These are phyloP conservation scores for Trichonephila inaurata DNA, from an alignment of 1,140 invertebrate genomes.

Conservation along the genomic window DNA sequence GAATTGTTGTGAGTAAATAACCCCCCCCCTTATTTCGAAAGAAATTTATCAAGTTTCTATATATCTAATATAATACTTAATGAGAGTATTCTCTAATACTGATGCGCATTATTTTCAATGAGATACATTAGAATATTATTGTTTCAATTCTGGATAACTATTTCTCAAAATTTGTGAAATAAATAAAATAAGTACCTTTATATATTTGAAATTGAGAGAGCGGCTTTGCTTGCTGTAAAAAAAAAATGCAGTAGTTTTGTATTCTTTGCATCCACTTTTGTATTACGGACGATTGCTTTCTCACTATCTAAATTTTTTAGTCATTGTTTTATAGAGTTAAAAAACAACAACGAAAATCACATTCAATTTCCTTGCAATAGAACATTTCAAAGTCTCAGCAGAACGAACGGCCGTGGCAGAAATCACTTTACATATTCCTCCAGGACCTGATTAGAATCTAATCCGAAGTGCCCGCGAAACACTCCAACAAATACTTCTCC, in stretches of 20 bases:
- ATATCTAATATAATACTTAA: no score
- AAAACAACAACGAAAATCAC: background rate
- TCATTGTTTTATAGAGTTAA: background rate
- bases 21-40: no score
- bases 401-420: background rate
- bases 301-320: background rate
- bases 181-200: no score
- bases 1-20: no score
- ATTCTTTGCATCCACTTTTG: background rate
- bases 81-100: no score
- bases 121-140: no score
- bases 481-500: background rate
- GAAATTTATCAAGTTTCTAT: no score
- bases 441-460: slow-evolving; percentile 21
- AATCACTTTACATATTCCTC: slow-evolving; percentile 32
- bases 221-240: background rate
- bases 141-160: no score
- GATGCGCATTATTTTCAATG: no score
- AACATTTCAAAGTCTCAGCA: background rate
- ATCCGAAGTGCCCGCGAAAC: background rate
- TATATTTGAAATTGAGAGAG: background rate
- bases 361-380: background rate
- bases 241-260: background rate
- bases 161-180: no score
- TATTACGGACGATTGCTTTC: background rate